Base-by-base conservation (phyloP, 2,113 vertebrate species). In the Tragulus kanchil region DNA sequence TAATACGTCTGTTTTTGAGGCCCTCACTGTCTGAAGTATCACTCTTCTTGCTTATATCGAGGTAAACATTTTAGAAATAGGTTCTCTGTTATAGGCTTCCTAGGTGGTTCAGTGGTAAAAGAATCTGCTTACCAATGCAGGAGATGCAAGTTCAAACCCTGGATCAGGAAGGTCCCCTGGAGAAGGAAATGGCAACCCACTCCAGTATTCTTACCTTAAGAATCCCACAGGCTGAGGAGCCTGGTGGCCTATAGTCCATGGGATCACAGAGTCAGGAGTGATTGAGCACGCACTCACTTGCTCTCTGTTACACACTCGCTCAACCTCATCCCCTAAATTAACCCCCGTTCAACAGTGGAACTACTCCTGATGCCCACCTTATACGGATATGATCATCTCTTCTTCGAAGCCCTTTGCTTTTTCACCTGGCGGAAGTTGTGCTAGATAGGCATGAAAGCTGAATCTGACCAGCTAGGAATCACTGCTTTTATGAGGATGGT, bases 1-100 rank as follows among this genome's bases (percentile, higher is more conserved):
- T 36, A 62, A 8, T 96, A 12, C 48, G 48, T 86, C 36, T 86
- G 3, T 71, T 85, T 62, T 65, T 84, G 77, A 84, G 59, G 26
- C 1, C 42, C 64, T 42, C 3, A 28, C 15, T 69, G 15, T 85
- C 78, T 96, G 19, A 73, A 56, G 45, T 42, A 67, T 77, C 21
- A 12, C 10, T 56, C 19, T 45, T 85, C 58, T 84, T 89, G 17
- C 25, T 52, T 45, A 48, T 19, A 14, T 81, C 25, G 42, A 69
- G 25, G 54, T 61, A 77, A 95, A 89, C 58, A 83, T 92, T 88
- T 88, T 88, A 88, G 58, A 83, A 82, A 75, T 6, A n/a, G 42
- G 10, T 56, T 28, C 14, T 67, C 25, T 50, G 28, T 89, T 89
- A 56, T 25, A 69, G n/a, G 16, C 16, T 69, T 69, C 65, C 16